Evolutionary conservation across 2,888 invertebrate species (phyloP), one percentile per base, ranked within the genome.

Genomic region (Hypomecis atomaria): DNA sequence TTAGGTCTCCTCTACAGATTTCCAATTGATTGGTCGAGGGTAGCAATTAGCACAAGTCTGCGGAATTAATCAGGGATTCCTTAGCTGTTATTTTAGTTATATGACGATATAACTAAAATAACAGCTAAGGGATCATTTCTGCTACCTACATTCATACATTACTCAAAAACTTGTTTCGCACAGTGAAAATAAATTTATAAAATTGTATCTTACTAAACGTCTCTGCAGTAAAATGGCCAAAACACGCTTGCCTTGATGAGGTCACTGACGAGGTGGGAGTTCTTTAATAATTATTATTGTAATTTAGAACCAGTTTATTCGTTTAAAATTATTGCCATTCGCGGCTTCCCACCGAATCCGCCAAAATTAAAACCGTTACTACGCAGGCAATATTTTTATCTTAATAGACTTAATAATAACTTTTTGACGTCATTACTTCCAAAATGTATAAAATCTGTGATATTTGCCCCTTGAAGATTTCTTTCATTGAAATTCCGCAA

Each of bases 211-310:
- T 42, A 36, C 11, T 11, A 48, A n/a, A 42, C 77, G 10, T 8
- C 5, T 8, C n/a, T 55, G 44, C 33, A 44, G 37, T 47, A 36
- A 42, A 45, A n/a, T 36, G 37, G 23, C 56, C 44, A 42, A 56
- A 59, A 56, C 64, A 47, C n/a, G 64, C 49, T 55, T 42, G 59
- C 56, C 42, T 64, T 50, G 55, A 52, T 64, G 59, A 64, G 56
- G 59, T 64, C 64, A 64, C 36, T 55, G 33, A 50, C 48, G 8
- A 50, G 34, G 56, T 55, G 48, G 48, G 33, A 44, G 13, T 36
- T 59, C 11, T 37, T 42, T 53, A 52, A 62, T 23, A 23, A 23
- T 23, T 2, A 23, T 23, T 23, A 53, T 58, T 43, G 37, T 42
- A 45, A 62, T 58, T 58, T 49, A 54, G 34, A 63, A 63, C 62